phyloP scores from a whole-genome alignment of 2,113 vertebrate genomes.

The Pelvicachromis taeniatus region DNA sequence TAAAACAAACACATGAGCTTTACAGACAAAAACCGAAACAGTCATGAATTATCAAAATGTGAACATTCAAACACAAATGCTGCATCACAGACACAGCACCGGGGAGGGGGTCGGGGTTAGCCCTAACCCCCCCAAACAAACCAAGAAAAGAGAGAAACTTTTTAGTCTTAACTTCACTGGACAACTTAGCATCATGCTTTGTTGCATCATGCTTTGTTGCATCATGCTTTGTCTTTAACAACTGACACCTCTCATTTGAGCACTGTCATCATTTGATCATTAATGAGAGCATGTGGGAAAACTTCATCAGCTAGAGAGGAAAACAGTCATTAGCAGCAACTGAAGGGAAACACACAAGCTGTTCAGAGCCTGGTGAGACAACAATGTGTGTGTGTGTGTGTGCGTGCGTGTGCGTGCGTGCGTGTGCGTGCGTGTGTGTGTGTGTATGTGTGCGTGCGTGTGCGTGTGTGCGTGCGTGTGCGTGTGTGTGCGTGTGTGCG shows the following conservation, averaged over 20 bases:
- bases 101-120: too few species aligned
- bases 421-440: fast-evolving
- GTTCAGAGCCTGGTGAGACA: not conserved
- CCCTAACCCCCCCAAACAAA: not conserved
- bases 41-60: not conserved
- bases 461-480: not conserved
- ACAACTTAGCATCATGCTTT: not conserved
- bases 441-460: not conserved
- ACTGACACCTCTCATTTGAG: not conserved
- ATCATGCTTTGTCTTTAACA: not conserved
- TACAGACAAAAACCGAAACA: not conserved
- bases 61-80: not conserved
- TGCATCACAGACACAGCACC: not conserved
- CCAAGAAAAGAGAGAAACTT: not conserved
- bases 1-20: not conserved
- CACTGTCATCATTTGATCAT: not conserved
- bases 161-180: not conserved
- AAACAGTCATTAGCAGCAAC: not conserved
- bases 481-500: too few species aligned
- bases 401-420: not conserved
- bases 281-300: not conserved
- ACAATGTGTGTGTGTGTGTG: not conserved
- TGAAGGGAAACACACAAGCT: not conserved
- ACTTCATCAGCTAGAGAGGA: not conserved
- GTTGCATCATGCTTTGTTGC: not conserved